Conservation (phyloP, 2,888 invertebrate species). For the Trilocha varians region DNA sequence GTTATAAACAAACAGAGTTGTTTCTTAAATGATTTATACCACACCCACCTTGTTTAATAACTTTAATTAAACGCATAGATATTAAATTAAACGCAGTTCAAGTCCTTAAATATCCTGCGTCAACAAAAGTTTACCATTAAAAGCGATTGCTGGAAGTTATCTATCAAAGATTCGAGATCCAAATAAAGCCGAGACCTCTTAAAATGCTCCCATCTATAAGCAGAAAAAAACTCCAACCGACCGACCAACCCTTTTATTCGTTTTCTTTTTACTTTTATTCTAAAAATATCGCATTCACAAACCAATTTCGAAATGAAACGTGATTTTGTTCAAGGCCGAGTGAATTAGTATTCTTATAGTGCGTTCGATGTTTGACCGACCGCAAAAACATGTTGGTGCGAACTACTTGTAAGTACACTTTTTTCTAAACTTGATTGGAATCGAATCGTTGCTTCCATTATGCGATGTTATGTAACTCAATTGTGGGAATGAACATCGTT, state of each 20-base stretch:
- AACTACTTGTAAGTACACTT: slow-evolving; percentile 43
- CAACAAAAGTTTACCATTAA: no score
- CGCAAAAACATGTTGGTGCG: slow-evolving; percentile 65
- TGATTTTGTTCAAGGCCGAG: slow-evolving; percentile 66
- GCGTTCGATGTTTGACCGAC: slow-evolving; percentile 63
- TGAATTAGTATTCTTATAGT: slow-evolving; percentile 66
- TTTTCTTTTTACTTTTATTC: slow-evolving; percentile 67
- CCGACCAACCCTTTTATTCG: slow-evolving; percentile 60
- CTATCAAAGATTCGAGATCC: background rate
- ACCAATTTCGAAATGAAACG: slow-evolving; percentile 73
- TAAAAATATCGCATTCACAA: slow-evolving; percentile 70
- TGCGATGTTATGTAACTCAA: background rate
- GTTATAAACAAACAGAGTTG: no score
- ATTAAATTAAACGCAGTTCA: no score
- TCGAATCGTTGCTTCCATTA: slow-evolving; percentile 21
- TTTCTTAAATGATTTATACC: no score
- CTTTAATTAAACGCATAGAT: no score
- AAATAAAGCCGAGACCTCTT: background rate
- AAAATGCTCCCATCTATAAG: slow-evolving; percentile 27
- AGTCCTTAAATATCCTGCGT: no score
- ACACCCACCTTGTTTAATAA: no score
- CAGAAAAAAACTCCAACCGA: slow-evolving; percentile 43
- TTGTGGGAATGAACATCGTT: background rate
- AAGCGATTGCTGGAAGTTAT: no score
- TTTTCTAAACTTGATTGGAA: slow-evolving; percentile 58